These are phyloP conservation scores for Pammene aurita DNA, from an alignment of 2,888 invertebrate species.

Conservation along the genomic window DNA sequence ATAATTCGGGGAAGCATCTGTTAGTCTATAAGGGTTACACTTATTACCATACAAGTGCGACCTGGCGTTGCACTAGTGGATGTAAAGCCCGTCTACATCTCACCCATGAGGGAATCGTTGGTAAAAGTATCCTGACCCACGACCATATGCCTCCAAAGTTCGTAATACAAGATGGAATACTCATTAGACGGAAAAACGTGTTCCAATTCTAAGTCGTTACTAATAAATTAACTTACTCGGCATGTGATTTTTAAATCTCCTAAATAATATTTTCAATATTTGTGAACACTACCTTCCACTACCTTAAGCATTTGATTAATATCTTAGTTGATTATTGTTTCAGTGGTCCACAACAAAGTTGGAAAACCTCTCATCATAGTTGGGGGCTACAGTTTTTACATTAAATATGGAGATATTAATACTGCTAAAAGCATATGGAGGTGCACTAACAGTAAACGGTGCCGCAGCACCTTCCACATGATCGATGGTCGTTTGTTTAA, in stretches of 20 bases:
- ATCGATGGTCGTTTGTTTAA: neutral
- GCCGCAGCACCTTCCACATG: conserved; percentile 19
- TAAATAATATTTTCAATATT: no score
- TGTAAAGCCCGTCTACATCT: conserved; percentile 15
- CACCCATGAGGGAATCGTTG: conserved; percentile 42
- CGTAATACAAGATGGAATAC: conserved; percentile 14
- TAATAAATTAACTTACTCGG: no score
- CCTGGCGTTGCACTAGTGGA: neutral
- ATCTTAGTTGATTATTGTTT: neutral
- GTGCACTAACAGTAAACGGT: conserved; percentile 22
- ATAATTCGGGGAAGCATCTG: no score
- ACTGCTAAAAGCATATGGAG: conserved; percentile 10
- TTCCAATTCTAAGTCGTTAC: no score
- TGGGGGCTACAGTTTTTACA: conserved; percentile 16
- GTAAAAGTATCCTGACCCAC: conserved; percentile 19
- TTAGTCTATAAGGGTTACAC: no score
- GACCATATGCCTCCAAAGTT: conserved; percentile 25
- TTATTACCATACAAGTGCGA: neutral
- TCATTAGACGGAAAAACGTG: neutral
- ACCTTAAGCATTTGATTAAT: no score
- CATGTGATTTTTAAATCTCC: no score
- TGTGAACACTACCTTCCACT: no score
- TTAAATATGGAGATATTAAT: neutral
- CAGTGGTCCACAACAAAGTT: neutral
- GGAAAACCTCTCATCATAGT: conserved; percentile 2